Percentiles rank a stretch among this genome's conserved stretches.
These are phyloP conservation scores for Pterostichus madidus DNA, from an alignment of 2,888 invertebrate genomes.

Conservation along the genomic window DNA sequence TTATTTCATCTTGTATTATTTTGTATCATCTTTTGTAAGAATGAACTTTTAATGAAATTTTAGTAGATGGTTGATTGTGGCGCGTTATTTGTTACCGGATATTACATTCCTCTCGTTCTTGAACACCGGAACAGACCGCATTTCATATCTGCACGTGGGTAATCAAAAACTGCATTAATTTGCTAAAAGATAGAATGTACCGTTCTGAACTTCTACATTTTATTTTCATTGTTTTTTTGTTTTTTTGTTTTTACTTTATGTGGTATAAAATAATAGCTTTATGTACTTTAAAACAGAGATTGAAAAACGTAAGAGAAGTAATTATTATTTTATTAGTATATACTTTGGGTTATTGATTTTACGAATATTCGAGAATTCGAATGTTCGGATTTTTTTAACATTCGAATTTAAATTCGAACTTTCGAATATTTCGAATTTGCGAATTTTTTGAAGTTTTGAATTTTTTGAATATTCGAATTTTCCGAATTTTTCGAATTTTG, in stretches of 20 bases:
- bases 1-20: conserved; percentile 11
- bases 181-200: not conserved
- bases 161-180: conserved; percentile 10
- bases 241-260: not conserved
- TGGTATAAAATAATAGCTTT: no score
- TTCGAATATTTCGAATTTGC: no score
- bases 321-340: no score
- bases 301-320: no score
- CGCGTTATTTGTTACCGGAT: conserved; percentile 44
- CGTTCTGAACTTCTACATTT: not conserved
- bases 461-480: no score
- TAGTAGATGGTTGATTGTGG: conserved; percentile 16
- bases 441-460: no score
- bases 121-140: not conserved
- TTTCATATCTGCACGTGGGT: conserved; percentile 25
- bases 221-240: not conserved
- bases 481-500: no score
- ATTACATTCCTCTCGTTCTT: conserved; percentile 10
- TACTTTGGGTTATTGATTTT: no score
- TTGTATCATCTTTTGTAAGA: conserved; percentile 4
- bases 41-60: conserved; percentile 43
- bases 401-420: no score
- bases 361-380: no score
- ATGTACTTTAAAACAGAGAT: no score
- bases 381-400: no score